Conservation (phyloP, 23 tunicate species). For the Oikopleura albicans region DNA sequence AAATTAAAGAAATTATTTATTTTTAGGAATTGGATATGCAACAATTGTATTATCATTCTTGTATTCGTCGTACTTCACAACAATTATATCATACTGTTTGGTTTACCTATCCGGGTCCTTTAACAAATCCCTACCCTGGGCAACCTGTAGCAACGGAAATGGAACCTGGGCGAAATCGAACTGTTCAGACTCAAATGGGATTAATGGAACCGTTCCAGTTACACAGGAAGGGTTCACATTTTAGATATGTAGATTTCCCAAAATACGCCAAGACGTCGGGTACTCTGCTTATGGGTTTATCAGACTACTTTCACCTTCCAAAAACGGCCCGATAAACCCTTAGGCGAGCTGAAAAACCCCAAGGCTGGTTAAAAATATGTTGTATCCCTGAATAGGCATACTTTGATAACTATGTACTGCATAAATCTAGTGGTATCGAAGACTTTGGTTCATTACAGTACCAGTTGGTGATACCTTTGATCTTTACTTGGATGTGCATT, state of each 20-base stretch:
- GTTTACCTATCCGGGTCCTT: slow-evolving; percentile 50
- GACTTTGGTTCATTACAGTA: slow-evolving; percentile 52
- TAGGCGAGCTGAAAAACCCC: too few relatives aligned
- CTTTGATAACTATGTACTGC: slow-evolving; percentile 28
- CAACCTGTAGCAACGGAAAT: slow-evolving; percentile 29
- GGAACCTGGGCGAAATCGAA: too few relatives aligned
- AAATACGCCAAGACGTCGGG: too few relatives aligned
- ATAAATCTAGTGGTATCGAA: slow-evolving; percentile 36
- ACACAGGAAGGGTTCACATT: too few relatives aligned
- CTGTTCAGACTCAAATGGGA: too few relatives aligned
- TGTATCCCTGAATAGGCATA: not conserved
- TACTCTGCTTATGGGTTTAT: too few relatives aligned
- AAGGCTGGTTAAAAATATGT: too few relatives aligned
- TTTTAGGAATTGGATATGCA: slow-evolving; percentile 59
- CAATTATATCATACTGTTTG: slow-evolving; percentile 51
- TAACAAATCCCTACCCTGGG: slow-evolving; percentile 42
- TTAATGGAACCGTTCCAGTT: too few relatives aligned
- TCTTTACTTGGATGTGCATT: slow-evolving; percentile 47
- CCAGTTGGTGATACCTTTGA: slow-evolving; percentile 41
- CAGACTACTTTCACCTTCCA: too few relatives aligned
- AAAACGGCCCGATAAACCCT: too few relatives aligned
- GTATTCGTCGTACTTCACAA: slow-evolving; percentile 57
- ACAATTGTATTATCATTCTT: slow-evolving; percentile 50
- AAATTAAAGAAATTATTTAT: too few relatives aligned
- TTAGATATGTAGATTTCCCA: too few relatives aligned